Evolutionary conservation across 1,140 invertebrate genomes (phyloP).

Genomic region (Phortica variegata): DNA sequence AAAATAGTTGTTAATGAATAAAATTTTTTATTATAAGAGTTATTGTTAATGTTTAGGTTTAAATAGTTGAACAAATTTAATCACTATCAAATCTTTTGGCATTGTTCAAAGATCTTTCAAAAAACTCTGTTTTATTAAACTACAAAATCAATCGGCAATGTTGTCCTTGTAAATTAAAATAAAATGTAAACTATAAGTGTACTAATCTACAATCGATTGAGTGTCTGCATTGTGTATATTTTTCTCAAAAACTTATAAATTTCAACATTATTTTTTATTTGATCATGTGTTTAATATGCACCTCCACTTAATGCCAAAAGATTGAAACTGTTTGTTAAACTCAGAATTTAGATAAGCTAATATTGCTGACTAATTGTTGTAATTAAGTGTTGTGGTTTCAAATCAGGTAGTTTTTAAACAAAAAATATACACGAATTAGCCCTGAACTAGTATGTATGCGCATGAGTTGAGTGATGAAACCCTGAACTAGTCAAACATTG

Average conservation of each 20-base stretch:
- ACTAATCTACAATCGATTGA: constrained; percentile 15
- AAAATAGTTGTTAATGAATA: too few species aligned
- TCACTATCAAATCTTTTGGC: too few species aligned
- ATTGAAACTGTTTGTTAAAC: too few species aligned
- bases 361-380: constrained; percentile 28
- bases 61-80: too few species aligned
- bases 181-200: neutral
- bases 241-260: constrained; percentile 33
- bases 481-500: constrained; percentile 39
- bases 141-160: too few species aligned
- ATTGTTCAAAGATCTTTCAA: too few species aligned
- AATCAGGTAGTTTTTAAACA: constrained; percentile 33
- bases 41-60: too few species aligned
- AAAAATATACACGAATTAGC: constrained; percentile 11
- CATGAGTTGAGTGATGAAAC: constrained; percentile 20
- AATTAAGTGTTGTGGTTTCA: constrained; percentile 47
- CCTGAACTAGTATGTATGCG: constrained; percentile 10
- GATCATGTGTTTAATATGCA: constrained; percentile 31
- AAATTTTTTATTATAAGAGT: too few species aligned
- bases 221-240: too few species aligned
- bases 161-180: too few species aligned
- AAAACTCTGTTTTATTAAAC: too few species aligned
- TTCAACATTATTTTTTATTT: constrained; percentile 34
- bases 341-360: constrained; percentile 34
- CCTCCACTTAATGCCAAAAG: too few species aligned